These are phyloP conservation scores for Cyprinodon brontotheroides DNA, from an alignment of 2,113 vertebrate species.

Conservation along the genomic window DNA sequence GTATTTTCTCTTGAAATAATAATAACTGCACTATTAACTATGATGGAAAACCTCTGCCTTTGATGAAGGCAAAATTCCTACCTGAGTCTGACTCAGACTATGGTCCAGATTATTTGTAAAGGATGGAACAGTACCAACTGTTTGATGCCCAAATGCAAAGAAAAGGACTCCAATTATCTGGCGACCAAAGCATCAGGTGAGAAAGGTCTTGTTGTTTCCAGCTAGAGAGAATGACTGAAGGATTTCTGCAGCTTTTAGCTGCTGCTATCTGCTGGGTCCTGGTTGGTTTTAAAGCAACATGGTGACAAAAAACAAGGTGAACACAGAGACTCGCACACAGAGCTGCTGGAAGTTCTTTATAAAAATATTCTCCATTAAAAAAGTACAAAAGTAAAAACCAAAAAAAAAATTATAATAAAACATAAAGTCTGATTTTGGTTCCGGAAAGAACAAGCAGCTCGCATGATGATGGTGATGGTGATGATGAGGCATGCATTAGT, in stretches of 20 bases:
- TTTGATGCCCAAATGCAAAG: no score
- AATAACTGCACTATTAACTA: no score
- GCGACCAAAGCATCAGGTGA: no score
- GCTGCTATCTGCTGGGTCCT: constrained; percentile 36
- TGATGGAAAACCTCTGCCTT: no score
- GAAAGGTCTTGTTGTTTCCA: no score
- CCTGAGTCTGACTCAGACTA: no score
- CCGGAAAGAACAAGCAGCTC: neutral
- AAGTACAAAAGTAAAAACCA: constrained; percentile 47
- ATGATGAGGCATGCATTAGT: constrained; percentile 23
- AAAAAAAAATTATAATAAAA: neutral
- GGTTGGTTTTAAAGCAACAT: constrained; percentile 31
- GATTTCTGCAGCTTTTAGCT: neutral
- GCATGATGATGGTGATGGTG: constrained; percentile 18
- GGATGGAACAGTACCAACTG: no score
- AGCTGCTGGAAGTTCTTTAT: constrained; percentile 4
- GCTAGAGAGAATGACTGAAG: neutral
- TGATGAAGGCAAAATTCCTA: no score
- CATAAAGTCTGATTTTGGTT: constrained; percentile 31
- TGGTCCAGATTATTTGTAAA: no score
- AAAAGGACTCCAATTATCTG: no score
- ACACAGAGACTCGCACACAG: constrained; percentile 19
- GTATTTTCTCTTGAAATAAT: no score
- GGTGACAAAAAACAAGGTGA: constrained; percentile 50
- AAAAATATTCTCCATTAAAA: constrained; percentile 32